These are phyloP conservation scores for Hormaphis cornu DNA, from an alignment of 1,140 invertebrate species.

Conservation along the genomic window DNA sequence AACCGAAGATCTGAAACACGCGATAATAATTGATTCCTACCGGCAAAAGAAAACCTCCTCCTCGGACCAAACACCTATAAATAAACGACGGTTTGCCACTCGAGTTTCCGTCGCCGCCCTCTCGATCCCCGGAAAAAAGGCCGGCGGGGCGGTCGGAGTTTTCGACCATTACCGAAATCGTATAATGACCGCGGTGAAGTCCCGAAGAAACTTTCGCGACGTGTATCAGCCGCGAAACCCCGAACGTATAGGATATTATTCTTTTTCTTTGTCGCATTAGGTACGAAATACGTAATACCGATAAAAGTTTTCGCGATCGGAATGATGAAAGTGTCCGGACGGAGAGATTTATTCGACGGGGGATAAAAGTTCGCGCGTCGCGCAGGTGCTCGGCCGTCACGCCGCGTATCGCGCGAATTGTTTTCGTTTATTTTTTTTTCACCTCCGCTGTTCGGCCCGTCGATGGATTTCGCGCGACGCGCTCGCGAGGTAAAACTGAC, in stretches of 20 bases:
- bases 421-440: background rate
- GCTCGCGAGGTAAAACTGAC: background rate
- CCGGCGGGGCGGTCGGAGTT: background rate
- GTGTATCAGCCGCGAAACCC: conserved; percentile 13
- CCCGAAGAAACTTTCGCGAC: conserved; percentile 12
- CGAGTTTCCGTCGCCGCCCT: conserved; percentile 11
- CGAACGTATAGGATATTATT: no score
- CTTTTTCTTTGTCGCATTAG: no score
- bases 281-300: conserved; percentile 15
- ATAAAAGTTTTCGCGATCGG: conserved; percentile 27
- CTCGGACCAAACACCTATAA: no score
- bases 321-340: conserved; percentile 27
- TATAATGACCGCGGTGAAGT: background rate
- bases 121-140: background rate
- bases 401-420: conserved; percentile 11
- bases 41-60: no score
- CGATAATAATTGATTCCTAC: no score
- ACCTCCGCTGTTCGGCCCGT: background rate
- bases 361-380: conserved; percentile 18
- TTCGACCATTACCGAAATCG: conserved; percentile 26
- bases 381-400: conserved; percentile 30
- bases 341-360: conserved; percentile 22
- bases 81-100: conserved; percentile 30
- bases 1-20: no score
- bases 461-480: background rate